phyloP scores from a whole-genome alignment of 2,888 invertebrate genomes.

The Zootermopsis nevadensis region DNA sequence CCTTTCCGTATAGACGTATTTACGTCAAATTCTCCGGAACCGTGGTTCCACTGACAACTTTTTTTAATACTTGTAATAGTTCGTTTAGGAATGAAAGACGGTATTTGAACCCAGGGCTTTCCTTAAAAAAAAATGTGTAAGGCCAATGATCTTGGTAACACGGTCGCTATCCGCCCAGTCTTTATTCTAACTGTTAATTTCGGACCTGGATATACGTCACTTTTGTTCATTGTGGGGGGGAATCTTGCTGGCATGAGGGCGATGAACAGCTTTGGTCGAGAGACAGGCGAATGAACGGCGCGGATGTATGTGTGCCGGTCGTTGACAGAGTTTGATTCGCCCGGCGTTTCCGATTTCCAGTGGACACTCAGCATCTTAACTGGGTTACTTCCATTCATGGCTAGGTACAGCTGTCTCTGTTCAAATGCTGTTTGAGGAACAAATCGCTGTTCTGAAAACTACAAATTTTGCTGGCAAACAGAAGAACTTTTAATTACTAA shows the following conservation, averaged over 20 bases:
- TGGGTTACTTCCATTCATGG: too few species aligned
- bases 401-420: too few species aligned
- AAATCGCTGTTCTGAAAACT: too few species aligned
- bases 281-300: background rate
- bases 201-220: background rate
- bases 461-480: too few species aligned
- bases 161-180: background rate
- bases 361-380: too few species aligned
- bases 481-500: too few species aligned
- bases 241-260: slow-evolving; percentile 2
- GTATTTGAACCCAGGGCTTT: background rate
- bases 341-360: background rate
- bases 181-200: slow-evolving; percentile 30
- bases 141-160: slow-evolving; percentile 9
- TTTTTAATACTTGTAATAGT: too few species aligned
- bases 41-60: too few species aligned
- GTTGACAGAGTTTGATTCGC: slow-evolving; percentile 27
- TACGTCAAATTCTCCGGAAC: too few species aligned
- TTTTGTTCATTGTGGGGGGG: background rate
- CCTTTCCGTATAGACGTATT: too few species aligned
- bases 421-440: too few species aligned
- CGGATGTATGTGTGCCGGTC: slow-evolving; percentile 37
- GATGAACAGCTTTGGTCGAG: slow-evolving; percentile 39
- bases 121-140: background rate
- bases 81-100: background rate